A percentile compares a stretch with the other conserved stretches of the same genome.
These are phyloP conservation scores for Hiodon tergisus DNA, from an alignment of 2,113 vertebrate species.

Conservation along the genomic window DNA sequence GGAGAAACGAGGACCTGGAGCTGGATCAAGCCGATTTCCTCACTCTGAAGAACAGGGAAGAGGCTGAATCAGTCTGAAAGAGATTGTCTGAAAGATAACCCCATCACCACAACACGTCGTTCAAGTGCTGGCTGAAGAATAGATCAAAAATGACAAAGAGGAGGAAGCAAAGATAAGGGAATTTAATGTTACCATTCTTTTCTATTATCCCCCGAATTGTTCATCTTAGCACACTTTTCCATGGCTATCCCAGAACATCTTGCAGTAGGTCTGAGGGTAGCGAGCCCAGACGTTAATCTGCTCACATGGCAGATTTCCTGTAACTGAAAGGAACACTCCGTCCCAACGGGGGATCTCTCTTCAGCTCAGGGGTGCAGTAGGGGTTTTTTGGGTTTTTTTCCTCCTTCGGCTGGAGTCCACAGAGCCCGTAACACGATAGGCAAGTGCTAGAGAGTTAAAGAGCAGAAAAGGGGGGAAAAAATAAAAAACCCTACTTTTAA, in stretches of 20 bases:
- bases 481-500: neutral
- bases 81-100: no score
- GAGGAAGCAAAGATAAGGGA: no score
- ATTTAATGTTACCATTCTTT: neutral
- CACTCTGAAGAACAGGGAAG: no score
- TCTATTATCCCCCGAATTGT: neutral
- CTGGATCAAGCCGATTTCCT: no score
- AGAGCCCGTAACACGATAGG: constrained; percentile 25
- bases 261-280: neutral
- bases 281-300: neutral
- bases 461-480: constrained; percentile 33
- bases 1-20: no score
- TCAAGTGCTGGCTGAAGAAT: no score
- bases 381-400: no score
- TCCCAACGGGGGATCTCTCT: neutral
- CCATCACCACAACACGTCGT: no score
- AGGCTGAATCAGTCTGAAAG: no score
- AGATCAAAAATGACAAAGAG: no score
- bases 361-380: constrained; percentile 8
- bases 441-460: constrained; percentile 43
- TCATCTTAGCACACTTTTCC: neutral
- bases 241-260: neutral
- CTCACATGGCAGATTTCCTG: no score
- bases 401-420: constrained; percentile 14
- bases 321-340: constrained; percentile 9